A percentile compares a stretch with the other conserved stretches of the same genome.
Evolutionary conservation across 2,888 invertebrate species (phyloP).

Genomic region (Polydrusus pterygomalis): DNA sequence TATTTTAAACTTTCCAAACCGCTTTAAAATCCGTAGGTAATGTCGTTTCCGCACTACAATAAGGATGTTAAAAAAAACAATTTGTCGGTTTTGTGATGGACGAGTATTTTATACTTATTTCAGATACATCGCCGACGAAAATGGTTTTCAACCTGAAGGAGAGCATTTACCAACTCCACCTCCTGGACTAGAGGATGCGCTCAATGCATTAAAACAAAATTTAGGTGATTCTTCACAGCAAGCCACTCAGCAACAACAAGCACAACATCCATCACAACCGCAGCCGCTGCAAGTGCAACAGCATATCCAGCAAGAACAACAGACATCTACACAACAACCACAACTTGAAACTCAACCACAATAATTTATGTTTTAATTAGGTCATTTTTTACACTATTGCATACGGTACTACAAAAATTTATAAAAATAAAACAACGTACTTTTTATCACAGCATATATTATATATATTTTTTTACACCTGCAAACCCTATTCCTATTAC

Average conservation of each 20-base stretch:
- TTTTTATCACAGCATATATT: not conserved
- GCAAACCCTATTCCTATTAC: too few relatives aligned
- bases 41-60: too few relatives aligned
- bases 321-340: slow-evolving; percentile 13
- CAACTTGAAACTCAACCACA: not conserved
- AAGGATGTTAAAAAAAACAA: too few relatives aligned
- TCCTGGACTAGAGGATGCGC: slow-evolving; percentile 66
- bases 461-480: not conserved
- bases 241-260: slow-evolving; percentile 3
- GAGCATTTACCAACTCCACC: slow-evolving; percentile 78
- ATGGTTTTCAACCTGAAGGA: slow-evolving; percentile 81
- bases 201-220: slow-evolving; percentile 32
- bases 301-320: not conserved
- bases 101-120: not conserved
- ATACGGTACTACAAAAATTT: not conserved
- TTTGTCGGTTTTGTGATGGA: too few relatives aligned
- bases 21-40: too few relatives aligned
- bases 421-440: not conserved
- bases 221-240: not conserved
- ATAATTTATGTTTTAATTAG: not conserved
- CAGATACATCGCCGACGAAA: slow-evolving; percentile 84
- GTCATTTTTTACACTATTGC: not conserved
- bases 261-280: not conserved
- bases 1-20: too few relatives aligned
- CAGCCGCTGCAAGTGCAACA: not conserved